Evolutionary conservation across 2,888 invertebrate genomes (phyloP).

Genomic region (Yponomeuta malinellus): DNA sequence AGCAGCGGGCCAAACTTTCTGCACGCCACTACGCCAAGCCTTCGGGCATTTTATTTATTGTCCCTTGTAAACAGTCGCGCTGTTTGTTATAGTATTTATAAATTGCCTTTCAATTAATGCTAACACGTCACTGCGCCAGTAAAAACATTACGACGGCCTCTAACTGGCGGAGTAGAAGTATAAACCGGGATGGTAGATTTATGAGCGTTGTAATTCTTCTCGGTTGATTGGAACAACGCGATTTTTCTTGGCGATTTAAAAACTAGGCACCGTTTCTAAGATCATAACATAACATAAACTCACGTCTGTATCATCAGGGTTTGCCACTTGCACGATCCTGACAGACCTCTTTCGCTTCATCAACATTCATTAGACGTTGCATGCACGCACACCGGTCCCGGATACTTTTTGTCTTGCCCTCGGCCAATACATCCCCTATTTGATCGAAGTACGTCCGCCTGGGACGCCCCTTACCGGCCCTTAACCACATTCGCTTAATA

Average conservation of each 20-base stretch:
- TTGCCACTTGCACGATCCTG: too few relatives aligned
- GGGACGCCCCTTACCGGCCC: too few relatives aligned
- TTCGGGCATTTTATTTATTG: conserved; percentile 4
- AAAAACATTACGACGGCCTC: not conserved
- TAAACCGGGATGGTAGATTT: not conserved
- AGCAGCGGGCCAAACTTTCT: not conserved
- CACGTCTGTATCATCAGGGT: too few relatives aligned
- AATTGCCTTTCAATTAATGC: conserved; percentile 12
- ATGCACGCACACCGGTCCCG: too few relatives aligned
- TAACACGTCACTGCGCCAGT: conserved; percentile 1
- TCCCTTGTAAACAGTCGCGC: conserved; percentile 5
- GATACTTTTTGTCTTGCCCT: too few relatives aligned
- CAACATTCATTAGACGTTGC: too few relatives aligned
- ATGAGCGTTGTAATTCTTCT: not conserved
- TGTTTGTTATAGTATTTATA: conserved; percentile 5
- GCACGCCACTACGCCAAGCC: not conserved
- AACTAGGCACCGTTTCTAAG: not conserved
- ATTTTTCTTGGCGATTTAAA: not conserved
- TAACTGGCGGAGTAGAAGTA: not conserved
- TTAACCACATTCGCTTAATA: too few relatives aligned
- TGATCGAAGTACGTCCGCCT: too few relatives aligned
- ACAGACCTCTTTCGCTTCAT: too few relatives aligned
- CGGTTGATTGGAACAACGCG: not conserved
- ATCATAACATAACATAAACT: too few relatives aligned
- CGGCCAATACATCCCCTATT: too few relatives aligned